phyloP scores from a whole-genome alignment of 2,113 vertebrate genomes.

The Myrmecobius fasciatus region DNA sequence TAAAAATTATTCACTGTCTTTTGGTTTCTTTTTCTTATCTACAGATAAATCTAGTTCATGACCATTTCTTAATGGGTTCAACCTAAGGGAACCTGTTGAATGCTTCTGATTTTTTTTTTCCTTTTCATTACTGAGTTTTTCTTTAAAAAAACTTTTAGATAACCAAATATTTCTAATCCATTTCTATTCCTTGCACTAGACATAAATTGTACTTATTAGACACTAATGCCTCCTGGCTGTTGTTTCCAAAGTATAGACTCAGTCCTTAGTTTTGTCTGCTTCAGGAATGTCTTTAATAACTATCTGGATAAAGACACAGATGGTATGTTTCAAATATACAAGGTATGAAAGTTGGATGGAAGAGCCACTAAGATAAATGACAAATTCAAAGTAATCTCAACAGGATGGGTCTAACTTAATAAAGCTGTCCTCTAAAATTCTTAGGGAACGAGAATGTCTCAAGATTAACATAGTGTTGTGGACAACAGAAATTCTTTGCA shows the following conservation, averaged over 20 bases:
- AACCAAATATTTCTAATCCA: background rate
- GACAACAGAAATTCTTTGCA: background rate
- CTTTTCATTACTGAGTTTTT: background rate
- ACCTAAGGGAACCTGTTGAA: background rate
- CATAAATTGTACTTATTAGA: background rate
- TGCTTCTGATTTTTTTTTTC: background rate
- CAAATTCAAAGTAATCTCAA: background rate
- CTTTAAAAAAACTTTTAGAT: background rate
- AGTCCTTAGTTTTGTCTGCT: background rate
- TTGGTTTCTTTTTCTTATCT: background rate
- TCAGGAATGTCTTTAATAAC: background rate
- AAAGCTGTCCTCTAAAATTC: background rate
- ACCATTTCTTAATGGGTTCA: background rate
- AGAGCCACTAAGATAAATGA: background rate
- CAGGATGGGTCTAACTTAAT: background rate
- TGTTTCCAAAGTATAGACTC: background rate
- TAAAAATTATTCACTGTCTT: background rate
- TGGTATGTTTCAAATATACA: background rate
- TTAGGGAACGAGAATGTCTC: background rate
- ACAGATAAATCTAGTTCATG: background rate
- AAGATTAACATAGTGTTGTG: background rate
- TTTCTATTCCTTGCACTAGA: background rate
- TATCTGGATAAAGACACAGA: background rate
- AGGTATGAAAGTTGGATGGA: background rate
- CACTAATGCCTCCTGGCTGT: background rate